These are phyloP conservation scores for Chaetophractus vellerosus DNA, from an alignment of 2,797 vertebrate species.

Conservation along the genomic window DNA sequence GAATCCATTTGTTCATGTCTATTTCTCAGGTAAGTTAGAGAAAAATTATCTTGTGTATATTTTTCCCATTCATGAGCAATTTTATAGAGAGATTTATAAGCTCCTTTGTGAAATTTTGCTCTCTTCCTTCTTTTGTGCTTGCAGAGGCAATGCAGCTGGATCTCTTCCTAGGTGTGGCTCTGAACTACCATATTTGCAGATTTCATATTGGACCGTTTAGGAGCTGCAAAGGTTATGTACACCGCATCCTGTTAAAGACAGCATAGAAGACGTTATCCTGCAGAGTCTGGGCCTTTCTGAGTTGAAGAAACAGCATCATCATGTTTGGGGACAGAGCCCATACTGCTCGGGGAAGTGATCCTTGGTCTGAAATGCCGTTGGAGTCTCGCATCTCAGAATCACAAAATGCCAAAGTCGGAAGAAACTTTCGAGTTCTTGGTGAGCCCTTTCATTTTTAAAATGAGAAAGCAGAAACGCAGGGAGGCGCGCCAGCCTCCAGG, in stretches of 20 bases:
- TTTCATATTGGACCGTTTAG: not conserved
- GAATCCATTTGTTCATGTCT: not conserved
- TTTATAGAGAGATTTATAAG: not conserved
- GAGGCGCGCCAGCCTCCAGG: not conserved
- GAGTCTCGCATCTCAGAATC: conserved; percentile 4
- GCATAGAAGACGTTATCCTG: not conserved
- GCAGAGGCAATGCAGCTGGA: not conserved
- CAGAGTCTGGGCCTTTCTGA: not conserved
- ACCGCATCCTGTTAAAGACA: not conserved
- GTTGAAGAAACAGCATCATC: not conserved
- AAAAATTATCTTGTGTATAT: not conserved
- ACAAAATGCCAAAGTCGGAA: not conserved
- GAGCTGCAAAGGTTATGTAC: not conserved
- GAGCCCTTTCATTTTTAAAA: not conserved
- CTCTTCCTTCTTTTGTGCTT: not conserved
- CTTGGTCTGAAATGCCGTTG: not conserved
- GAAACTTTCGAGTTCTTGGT: not conserved
- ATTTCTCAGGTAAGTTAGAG: not conserved
- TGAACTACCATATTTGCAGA: not conserved
- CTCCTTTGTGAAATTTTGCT: not conserved
- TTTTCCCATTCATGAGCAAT: not conserved
- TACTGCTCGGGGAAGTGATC: not conserved
- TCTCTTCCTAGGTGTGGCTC: not conserved
- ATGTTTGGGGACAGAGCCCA: not conserved
- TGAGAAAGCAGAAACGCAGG: not conserved